Evolutionary conservation across 2,888 invertebrate species (phyloP), one percentile per base, ranked within the genome.

Genomic region (Cloeon dipterum): DNA sequence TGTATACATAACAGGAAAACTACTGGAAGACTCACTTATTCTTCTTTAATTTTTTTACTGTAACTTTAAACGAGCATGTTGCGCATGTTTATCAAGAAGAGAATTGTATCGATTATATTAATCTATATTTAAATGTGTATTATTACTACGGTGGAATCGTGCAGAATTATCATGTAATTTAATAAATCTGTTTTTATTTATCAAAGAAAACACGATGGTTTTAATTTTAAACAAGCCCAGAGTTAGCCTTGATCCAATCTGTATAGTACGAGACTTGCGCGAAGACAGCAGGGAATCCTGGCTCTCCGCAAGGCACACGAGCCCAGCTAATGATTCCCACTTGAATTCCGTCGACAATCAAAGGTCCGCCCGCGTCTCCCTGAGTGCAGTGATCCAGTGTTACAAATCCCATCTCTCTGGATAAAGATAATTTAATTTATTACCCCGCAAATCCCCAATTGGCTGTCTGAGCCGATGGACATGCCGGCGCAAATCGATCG

Each of bases 61-160:
- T 42, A 40, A 40, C 39, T 41, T 40, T 39, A 37, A 36, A 36
- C 36, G 41, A 38, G 42, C 60, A 61, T 61, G 60, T 61, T 60
- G 60, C 60, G 59, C 60, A 61, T 61, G 60, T 57, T 57, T 56
- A 52, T 23, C 16, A 5, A 29, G n/a, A 16, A 14, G 5, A 29
- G n/a, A 16, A 29, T 54, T 53, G 55, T 54, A 42, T 41, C 47
- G 62, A 61, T 62, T 62, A 62, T 58, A 62, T 62, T 62, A 61
- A 61, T 62, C 62, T 59, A 57, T 54, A 55, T 53, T 59, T 57
- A 59, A 54, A 45, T 51, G 56, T 57, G n/a, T n/a, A 5, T 7
- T 8, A 29, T 11, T 29, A n/a, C 16, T 29, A 29, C 46, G 46
- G 45, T 46, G 46, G 46, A 29, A 39, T 46, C 37, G 26, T 42